Conservation (phyloP, 2,797 vertebrate genomes). For the Anniella stebbinsi region DNA sequence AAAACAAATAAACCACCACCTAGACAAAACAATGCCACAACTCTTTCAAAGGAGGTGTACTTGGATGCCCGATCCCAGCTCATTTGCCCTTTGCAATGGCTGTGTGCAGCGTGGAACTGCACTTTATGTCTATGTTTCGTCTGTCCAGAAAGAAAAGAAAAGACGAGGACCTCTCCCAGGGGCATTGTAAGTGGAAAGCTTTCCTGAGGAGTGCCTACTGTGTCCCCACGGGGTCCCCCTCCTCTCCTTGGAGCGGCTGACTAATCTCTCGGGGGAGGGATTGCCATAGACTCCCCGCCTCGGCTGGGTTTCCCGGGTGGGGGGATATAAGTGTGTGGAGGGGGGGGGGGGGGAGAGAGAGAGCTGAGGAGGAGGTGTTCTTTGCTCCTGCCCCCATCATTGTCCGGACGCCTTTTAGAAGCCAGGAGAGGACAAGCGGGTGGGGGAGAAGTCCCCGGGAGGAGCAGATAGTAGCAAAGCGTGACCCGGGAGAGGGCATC, state of each 20-base stretch:
- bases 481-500: no score
- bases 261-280: neutral
- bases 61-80: neutral
- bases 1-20: no score
- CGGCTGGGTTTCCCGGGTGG: neutral
- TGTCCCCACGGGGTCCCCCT: neutral
- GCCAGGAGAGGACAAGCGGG: neutral
- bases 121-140: neutral
- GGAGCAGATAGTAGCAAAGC: neutral
- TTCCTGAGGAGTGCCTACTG: neutral
- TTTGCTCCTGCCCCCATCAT: slow-evolving; percentile 48
- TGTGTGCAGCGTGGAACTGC: no score
- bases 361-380: slow-evolving; percentile 20
- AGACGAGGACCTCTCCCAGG: neutral
- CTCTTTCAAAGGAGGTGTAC: slow-evolving; percentile 12
- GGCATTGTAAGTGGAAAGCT: neutral
- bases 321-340: neutral
- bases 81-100: no score
- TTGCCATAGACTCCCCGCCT: neutral
- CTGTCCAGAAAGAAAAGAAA: neutral
- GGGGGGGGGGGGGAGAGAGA: neutral
- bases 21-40: neutral
- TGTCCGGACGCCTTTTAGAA: slow-evolving; percentile 16
- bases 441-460: neutral
- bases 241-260: neutral